These are phyloP conservation scores for Tapirus indicus DNA, from an alignment of 2,797 vertebrate species.

Conservation along the genomic window DNA sequence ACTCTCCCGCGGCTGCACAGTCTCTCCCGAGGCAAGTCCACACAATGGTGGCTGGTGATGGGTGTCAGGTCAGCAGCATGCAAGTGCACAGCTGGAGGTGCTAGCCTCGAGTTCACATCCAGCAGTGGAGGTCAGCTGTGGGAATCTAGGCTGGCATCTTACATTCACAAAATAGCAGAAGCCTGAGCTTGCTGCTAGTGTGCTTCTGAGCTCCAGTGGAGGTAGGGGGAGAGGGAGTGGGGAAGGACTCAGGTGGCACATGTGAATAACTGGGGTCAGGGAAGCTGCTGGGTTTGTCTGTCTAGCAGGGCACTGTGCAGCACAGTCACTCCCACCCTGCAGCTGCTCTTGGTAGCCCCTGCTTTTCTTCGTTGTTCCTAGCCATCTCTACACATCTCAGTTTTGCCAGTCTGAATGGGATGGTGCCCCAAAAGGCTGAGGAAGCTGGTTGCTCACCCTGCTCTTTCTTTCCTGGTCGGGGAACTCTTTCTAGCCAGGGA, in stretches of 20 bases:
- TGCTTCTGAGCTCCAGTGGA: no score
- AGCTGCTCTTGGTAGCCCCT: not conserved
- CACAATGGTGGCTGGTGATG: not conserved
- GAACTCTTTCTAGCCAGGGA: not conserved
- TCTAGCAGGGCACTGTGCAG: not conserved
- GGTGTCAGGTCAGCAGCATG: not conserved
- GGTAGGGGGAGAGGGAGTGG: no score
- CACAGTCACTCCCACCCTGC: not conserved
- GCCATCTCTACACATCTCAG: not conserved
- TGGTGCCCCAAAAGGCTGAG: not conserved
- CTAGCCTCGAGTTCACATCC: not conserved
- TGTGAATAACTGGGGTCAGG: no score
- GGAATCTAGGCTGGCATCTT: not conserved
- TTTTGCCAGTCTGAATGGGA: not conserved
- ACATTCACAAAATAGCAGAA: not conserved
- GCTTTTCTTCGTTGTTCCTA: not conserved
- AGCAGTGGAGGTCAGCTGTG: no score
- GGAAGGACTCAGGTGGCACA: not conserved
- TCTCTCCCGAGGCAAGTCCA: not conserved
- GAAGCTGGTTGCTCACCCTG: not conserved
- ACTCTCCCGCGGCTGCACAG: not conserved
- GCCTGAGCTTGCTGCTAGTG: not conserved
- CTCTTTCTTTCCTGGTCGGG: not conserved
- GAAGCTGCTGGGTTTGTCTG: not conserved
- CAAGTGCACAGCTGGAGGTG: not conserved